These are phyloP conservation scores for Zenarchopterus dispar DNA, from an alignment of 2,797 vertebrate genomes.

Conservation along the genomic window DNA sequence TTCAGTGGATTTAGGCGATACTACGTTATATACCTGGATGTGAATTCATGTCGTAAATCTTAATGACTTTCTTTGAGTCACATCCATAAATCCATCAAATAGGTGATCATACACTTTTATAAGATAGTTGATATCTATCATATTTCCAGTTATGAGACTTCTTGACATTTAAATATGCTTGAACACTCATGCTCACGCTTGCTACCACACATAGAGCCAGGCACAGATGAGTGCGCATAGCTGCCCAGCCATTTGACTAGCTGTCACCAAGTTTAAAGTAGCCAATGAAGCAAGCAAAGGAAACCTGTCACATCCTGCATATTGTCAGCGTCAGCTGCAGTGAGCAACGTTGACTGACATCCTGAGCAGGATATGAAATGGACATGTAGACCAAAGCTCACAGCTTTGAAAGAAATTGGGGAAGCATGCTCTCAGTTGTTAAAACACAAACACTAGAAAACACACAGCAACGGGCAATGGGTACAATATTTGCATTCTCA, in stretches of 20 bases:
- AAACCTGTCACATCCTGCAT: constrained; percentile 70
- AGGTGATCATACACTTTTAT: constrained; percentile 6
- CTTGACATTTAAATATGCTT: constrained; percentile 55
- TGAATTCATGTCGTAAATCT: constrained; percentile 1
- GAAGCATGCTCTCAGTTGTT: constrained; percentile 25
- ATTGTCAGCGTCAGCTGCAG: constrained; percentile 49
- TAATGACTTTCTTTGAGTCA: neutral
- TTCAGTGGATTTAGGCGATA: constrained; percentile 41
- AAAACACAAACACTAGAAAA: constrained; percentile 32
- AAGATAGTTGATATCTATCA: neutral
- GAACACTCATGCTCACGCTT: constrained; percentile 34
- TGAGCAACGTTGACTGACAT: constrained; percentile 57
- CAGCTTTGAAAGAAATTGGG: constrained; percentile 10
- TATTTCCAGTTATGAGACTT: constrained; percentile 40
- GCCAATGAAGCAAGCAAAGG: constrained; percentile 66
- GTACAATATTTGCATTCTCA: constrained; percentile 19
- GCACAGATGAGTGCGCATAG: constrained; percentile 66
- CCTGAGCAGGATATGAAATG: constrained; percentile 44
- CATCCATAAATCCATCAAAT: constrained; percentile 17
- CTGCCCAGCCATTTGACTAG: constrained; percentile 72
- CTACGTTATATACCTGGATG: neutral
- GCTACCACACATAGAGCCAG: constrained; percentile 1
- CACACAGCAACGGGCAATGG: constrained; percentile 7
- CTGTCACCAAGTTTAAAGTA: constrained; percentile 72
- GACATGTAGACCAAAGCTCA: constrained; percentile 43